Conservation (phyloP, 2,113 vertebrate species). For the Chloropsis hardwickii region DNA sequence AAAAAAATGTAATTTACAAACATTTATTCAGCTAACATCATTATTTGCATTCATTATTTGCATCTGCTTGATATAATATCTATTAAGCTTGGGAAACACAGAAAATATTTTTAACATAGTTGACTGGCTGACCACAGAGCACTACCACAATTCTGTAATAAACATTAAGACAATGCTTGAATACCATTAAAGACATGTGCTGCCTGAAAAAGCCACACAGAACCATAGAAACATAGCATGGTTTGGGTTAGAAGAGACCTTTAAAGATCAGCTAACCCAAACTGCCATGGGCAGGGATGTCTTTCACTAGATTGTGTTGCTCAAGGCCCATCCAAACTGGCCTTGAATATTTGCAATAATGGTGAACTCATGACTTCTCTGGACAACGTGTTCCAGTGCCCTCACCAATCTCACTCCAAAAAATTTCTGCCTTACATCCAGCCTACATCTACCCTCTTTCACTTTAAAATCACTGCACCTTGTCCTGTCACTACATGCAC, state of each 20-base stretch:
- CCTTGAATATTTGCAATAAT: background rate
- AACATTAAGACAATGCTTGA: background rate
- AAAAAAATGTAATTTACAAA: background rate
- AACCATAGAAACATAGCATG: background rate
- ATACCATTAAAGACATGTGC: background rate
- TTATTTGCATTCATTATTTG: background rate
- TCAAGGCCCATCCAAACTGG: background rate
- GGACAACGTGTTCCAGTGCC: background rate
- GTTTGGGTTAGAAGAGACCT: background rate
- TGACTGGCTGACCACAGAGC: background rate
- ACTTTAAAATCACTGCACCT: background rate
- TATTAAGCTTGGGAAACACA: background rate
- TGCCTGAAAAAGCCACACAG: background rate
- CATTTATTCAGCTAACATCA: background rate
- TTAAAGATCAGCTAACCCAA: background rate
- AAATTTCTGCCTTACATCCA: background rate
- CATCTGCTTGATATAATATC: background rate
- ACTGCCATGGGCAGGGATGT: background rate
- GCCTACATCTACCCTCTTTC: background rate
- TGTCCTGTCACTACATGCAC: background rate
- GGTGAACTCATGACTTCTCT: background rate
- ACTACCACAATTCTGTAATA: background rate
- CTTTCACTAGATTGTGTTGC: background rate
- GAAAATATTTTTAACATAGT: background rate
- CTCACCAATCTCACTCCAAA: background rate